A percentile compares a stretch with the other conserved stretches of the same genome.
Evolutionary conservation across 2,888 invertebrate genomes (phyloP).

Genomic region (Thereva nobilitata): DNA sequence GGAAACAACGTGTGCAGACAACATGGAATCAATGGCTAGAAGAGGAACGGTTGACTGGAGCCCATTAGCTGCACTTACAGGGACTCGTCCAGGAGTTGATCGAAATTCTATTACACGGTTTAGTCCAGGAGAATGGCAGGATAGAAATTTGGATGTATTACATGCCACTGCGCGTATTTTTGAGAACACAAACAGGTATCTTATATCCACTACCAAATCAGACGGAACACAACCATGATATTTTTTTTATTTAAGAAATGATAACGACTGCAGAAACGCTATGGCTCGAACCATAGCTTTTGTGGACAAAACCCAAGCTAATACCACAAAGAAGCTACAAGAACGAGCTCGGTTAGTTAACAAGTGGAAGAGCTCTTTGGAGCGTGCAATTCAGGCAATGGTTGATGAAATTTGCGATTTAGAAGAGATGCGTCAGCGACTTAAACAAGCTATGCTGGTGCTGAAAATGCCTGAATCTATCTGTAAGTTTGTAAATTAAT

Average conservation of each 20-base stretch:
- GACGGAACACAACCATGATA: slow-evolving; percentile 43
- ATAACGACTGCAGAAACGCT: slow-evolving; percentile 67
- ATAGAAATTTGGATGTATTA: slow-evolving; percentile 63
- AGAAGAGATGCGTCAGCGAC: slow-evolving; percentile 69
- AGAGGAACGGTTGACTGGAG: slow-evolving; percentile 73
- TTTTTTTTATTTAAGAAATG: slow-evolving; percentile 53
- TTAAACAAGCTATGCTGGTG: slow-evolving; percentile 70
- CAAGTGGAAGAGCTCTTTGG: slow-evolving; percentile 76
- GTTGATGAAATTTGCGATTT: slow-evolving; percentile 71
- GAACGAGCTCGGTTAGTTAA: slow-evolving; percentile 71
- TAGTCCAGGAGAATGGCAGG: slow-evolving; percentile 74
- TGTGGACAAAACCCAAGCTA: slow-evolving; percentile 70
- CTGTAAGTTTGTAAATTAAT: slow-evolving; percentile 50
- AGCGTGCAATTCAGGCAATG: slow-evolving; percentile 69
- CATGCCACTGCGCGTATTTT: slow-evolving; percentile 58
- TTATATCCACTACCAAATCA: neutral
- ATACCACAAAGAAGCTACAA: slow-evolving; percentile 68
- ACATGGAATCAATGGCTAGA: slow-evolving; percentile 68
- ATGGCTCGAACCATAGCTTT: slow-evolving; percentile 68
- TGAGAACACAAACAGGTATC: slow-evolving; percentile 61
- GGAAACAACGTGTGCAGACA: slow-evolving; percentile 59
- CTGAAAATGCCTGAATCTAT: slow-evolving; percentile 75
- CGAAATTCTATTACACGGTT: slow-evolving; percentile 75
- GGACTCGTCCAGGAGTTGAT: slow-evolving; percentile 74
- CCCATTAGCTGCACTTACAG: slow-evolving; percentile 70